phyloP scores from a whole-genome alignment of 1,140 invertebrate species.

The Pteromalus puparum region DNA sequence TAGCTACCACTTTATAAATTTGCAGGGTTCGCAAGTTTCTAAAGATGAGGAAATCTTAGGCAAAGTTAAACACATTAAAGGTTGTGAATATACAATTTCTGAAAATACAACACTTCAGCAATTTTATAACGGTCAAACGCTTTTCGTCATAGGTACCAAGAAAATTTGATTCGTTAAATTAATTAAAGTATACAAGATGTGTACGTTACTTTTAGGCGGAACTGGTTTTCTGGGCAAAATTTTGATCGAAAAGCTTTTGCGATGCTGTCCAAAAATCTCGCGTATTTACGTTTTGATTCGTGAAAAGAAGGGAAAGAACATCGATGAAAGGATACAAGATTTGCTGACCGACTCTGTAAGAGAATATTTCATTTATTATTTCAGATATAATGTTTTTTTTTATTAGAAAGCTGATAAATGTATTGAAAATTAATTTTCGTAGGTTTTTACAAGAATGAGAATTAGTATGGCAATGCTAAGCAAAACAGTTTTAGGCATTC shows the following conservation, averaged over 20 bases:
- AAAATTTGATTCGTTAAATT: too few species aligned
- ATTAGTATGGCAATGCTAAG: not conserved
- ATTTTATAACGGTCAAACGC: not conserved
- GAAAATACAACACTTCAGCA: not conserved
- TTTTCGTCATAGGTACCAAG: not conserved
- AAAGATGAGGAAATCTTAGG: too few species aligned
- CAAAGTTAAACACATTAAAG: not conserved
- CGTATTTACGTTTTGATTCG: not conserved
- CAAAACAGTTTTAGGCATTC: not conserved
- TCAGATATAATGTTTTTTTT: not conserved
- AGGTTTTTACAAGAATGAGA: not conserved
- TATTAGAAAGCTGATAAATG: not conserved
- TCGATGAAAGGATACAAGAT: not conserved
- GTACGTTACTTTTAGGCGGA: not conserved
- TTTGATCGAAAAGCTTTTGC: not conserved
- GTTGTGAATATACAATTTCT: not conserved
- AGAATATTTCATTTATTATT: not conserved
- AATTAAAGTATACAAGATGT: too few species aligned
- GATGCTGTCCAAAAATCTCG: not conserved
- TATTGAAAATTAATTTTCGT: not conserved
- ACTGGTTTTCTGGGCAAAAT: not conserved
- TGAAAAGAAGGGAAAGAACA: not conserved
- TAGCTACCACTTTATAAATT: too few species aligned
- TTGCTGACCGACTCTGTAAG: not conserved
- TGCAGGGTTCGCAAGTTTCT: too few species aligned